Base-by-base conservation (phyloP, 2,888 invertebrate species). In the Tineola bisselliella region DNA sequence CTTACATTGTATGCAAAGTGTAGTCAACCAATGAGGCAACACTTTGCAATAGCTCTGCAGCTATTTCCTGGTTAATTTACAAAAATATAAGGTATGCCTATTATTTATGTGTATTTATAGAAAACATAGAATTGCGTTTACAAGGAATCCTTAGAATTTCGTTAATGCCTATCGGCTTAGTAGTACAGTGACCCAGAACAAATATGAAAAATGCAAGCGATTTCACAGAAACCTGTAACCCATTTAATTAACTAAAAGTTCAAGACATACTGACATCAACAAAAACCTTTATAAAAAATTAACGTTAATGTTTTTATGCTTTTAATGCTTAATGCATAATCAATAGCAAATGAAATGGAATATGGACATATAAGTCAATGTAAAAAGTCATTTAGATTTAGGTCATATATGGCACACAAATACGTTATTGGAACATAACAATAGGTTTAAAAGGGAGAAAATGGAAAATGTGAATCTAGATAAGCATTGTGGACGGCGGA, bases 141-240 rank as follows among this genome's bases (percentile, higher is more conserved):
- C 84, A 84, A 82, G 78, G 87, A 87, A 87, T 84, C 86, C 87
- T 81, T 83, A 84, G 83, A 84, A 83, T 62, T 59, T 80, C 79
- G 80, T 79, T 75, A 76, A 74, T 77, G 82, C n/a, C 19, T 57
- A 52, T 78, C 79, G 83, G 84, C 82, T 84, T 81, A 74, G 77
- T 78, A 81, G 87, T 84, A 82, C 87, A 78, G 76, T 75, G 86
- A 86, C 86, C 84, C 73, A 48, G 48, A 15, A 48, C 17, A 13
- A 13, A 48, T 10, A 8, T 48, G 48, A 48, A 48, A 48, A 48
- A 48, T 48, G 48, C 48, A 48, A 3, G 48, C 13, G 4, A 13
- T 8, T 48, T 48, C 17, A 17, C n/a, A n/a, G 48, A 17, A 48
- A 13, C 13, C 15, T 15, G 48, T 48, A 48, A 48, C 38, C 38